phyloP scores from a whole-genome alignment of 2,888 invertebrate species.

The Hydroisotoma schaefferi region DNA sequence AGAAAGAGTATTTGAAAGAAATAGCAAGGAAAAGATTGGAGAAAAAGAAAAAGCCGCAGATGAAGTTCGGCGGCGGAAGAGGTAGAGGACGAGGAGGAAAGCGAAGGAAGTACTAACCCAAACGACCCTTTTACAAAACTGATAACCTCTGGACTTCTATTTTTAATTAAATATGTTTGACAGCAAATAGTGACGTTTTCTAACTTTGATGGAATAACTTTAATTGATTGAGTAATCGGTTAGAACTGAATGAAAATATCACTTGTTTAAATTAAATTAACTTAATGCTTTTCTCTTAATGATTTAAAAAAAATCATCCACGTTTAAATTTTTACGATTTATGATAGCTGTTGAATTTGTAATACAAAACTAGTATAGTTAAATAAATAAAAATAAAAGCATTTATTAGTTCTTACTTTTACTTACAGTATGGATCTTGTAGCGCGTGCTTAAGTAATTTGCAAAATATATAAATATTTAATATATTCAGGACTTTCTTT shows the following conservation, averaged over 20 bases:
- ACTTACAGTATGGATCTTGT: neutral
- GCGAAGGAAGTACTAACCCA: constrained; percentile 13
- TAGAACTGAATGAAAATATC: too few relatives aligned
- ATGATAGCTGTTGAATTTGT: neutral
- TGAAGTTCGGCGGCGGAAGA: constrained; percentile 11
- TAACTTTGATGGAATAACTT: neutral
- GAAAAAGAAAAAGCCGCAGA: constrained; percentile 15
- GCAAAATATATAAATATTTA: too few relatives aligned
- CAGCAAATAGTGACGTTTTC: neutral
- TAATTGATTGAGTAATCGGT: too few relatives aligned
- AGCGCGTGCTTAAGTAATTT: too few relatives aligned
- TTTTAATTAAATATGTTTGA: neutral
- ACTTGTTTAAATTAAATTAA: too few relatives aligned
- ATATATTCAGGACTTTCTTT: neutral
- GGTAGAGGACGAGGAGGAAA: constrained; percentile 24
- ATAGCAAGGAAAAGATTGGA: constrained; percentile 22
- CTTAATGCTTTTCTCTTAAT: too few relatives aligned
- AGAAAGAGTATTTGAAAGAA: constrained; percentile 35
- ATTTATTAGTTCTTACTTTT: neutral
- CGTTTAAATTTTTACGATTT: neutral
- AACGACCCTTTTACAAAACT: too few relatives aligned
- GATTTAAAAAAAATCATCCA: too few relatives aligned
- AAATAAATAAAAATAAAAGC: neutral
- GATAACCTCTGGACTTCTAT: too few relatives aligned
- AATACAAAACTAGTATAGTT: neutral